Conservation (phyloP, 2,888 invertebrate genomes). For the Drosophila testacea region DNA sequence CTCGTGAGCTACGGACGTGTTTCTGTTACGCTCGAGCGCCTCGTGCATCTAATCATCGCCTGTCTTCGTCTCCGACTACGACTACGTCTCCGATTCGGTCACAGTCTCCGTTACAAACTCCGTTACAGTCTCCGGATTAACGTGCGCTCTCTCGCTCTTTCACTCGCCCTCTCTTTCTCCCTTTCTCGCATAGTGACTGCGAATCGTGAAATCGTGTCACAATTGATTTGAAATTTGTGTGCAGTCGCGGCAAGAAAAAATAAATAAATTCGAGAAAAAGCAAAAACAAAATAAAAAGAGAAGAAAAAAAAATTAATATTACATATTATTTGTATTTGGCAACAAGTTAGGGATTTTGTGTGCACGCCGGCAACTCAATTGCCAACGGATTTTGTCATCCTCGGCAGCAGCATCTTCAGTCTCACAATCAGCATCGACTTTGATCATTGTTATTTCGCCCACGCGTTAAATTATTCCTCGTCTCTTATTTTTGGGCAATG, state of each 20-base stretch:
- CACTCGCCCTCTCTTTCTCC: conserved; percentile 25
- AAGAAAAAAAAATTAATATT: conserved; percentile 55
- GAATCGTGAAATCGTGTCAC: conserved; percentile 79
- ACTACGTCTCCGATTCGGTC: conserved; percentile 23
- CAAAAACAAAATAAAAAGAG: too few species aligned
- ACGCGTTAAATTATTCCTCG: conserved; percentile 70
- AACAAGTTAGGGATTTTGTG: conserved; percentile 53
- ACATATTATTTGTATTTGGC: conserved; percentile 77
- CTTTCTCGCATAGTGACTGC: conserved; percentile 27
- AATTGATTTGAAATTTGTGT: conserved; percentile 70
- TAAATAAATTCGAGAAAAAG: conserved; percentile 53
- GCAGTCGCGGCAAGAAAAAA: conserved; percentile 45
- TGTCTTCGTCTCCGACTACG: conserved; percentile 18
- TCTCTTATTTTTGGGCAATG: conserved; percentile 64
- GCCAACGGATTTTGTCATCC: conserved; percentile 56
- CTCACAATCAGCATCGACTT: conserved; percentile 16
- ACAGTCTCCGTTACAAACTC: conserved; percentile 28
- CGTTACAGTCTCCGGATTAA: conserved; percentile 18
- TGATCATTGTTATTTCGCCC: conserved; percentile 68
- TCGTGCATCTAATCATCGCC: conserved; percentile 49
- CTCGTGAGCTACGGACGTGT: conserved; percentile 83
- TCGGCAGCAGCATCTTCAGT: conserved; percentile 14
- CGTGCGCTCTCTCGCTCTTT: conserved; percentile 10
- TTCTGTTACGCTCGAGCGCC: conserved; percentile 69
- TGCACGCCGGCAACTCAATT: conserved; percentile 48